These are phyloP conservation scores for Galago senegalensis DNA, from an alignment of 2,797 vertebrate genomes.

Conservation along the genomic window DNA sequence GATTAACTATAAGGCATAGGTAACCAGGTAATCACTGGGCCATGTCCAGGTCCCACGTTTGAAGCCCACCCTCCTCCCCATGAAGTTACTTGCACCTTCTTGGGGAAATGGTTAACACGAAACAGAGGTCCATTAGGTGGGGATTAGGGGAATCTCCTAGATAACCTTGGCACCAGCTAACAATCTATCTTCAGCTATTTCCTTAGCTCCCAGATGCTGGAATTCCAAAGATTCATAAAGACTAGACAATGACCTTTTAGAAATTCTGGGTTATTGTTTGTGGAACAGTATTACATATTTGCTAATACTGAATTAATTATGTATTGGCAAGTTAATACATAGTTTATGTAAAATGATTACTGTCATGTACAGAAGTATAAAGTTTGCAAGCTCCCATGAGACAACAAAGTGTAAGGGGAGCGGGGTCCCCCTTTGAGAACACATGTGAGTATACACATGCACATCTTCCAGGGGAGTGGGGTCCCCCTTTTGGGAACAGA, in stretches of 20 bases:
- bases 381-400: neutral
- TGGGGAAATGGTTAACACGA: neutral
- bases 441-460: neutral
- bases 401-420: neutral
- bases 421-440: neutral
- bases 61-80: neutral
- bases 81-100: neutral
- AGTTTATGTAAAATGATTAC: neutral
- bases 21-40: neutral
- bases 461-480: neutral
- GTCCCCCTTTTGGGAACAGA: neutral
- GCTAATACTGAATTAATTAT: neutral
- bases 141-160: neutral
- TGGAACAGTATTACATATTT: slow-evolving; percentile 15
- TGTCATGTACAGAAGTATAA: neutral
- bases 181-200: neutral
- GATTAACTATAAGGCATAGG: neutral
- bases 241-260: neutral
- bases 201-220: neutral
- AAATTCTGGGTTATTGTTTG: neutral
- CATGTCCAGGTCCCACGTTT: neutral
- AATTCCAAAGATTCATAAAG: neutral
- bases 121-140: neutral
- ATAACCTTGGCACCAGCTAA: neutral
- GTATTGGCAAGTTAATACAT: neutral